These are phyloP conservation scores for Stratiolaelaps scimitus DNA, from an alignment of 1,140 invertebrate species.

Conservation along the genomic window DNA sequence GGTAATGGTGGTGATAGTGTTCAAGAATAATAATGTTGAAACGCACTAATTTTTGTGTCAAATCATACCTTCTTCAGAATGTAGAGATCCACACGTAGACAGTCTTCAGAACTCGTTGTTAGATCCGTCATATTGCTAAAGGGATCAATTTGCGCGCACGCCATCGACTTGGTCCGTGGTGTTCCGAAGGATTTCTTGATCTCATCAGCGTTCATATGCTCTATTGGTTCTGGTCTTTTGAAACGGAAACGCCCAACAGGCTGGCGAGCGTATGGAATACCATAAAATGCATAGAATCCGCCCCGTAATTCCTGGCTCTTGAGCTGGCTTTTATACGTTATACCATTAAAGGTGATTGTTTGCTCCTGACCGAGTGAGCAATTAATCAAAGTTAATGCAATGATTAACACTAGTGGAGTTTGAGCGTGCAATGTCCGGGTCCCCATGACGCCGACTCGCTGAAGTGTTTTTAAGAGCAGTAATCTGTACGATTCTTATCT, in stretches of 20 bases:
- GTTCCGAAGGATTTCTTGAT: not conserved
- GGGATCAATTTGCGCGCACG: slow-evolving; percentile 7
- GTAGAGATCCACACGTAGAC: slow-evolving; percentile 27
- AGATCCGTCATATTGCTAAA: not conserved
- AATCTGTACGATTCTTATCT: no score
- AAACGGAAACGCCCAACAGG: slow-evolving; percentile 26
- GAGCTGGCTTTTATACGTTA: not conserved
- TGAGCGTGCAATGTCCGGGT: no score
- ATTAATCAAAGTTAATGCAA: no score
- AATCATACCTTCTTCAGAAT: not conserved
- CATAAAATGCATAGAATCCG: slow-evolving; percentile 3
- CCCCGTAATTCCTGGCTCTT: not conserved
- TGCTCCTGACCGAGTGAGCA: not conserved
- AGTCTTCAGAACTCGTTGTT: not conserved
- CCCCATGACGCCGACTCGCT: no score
- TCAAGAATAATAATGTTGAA: no score
- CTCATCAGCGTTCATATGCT: not conserved
- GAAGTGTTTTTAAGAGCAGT: no score
- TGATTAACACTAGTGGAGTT: no score
- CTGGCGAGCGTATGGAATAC: slow-evolving; percentile 25
- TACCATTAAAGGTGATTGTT: not conserved
- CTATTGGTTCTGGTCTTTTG: not conserved
- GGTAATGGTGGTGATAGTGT: no score
- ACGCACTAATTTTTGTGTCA: not conserved
- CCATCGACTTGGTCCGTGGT: not conserved